A percentile compares a stretch with the other conserved stretches of the same genome.
Conservation (phyloP, 2,797 vertebrate genomes). For the Gouania willdenowi region DNA sequence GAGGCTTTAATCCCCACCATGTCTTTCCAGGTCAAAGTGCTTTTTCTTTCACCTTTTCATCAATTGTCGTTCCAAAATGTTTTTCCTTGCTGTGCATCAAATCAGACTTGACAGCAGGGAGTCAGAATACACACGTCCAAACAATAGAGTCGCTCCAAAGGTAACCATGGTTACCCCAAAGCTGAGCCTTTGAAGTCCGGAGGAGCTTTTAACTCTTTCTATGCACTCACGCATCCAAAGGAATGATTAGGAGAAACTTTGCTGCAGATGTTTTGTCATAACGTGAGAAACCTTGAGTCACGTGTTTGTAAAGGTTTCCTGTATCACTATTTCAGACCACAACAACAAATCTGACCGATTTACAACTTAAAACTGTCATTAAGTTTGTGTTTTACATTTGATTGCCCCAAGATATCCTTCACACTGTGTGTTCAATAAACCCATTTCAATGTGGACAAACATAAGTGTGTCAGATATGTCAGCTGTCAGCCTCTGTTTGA, state of each 20-base stretch:
- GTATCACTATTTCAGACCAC: too few species aligned
- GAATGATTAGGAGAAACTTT: conserved; percentile 5
- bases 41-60: conserved; percentile 18
- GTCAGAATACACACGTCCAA: conserved; percentile 42
- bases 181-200: conserved; percentile 48
- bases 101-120: conserved; percentile 58
- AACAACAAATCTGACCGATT: too few species aligned
- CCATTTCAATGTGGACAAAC: too few species aligned
- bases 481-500: too few species aligned
- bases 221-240: conserved; percentile 1
- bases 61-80: conserved; percentile 36
- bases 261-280: neutral
- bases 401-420: too few species aligned
- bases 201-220: conserved; percentile 41
- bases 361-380: too few species aligned
- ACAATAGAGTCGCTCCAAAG: conserved; percentile 36
- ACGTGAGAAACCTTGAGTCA: too few species aligned
- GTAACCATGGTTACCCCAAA: conserved; percentile 70
- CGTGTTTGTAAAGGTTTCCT: too few species aligned
- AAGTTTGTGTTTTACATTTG: too few species aligned
- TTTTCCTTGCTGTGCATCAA: conserved; percentile 51
- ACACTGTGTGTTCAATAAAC: too few species aligned
- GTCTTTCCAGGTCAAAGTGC: conserved; percentile 23
- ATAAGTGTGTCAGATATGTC: too few species aligned
- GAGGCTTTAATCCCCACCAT: conserved; percentile 29